These are phyloP conservation scores for Hedya salicella DNA, from an alignment of 2,888 invertebrate species.

Conservation along the genomic window DNA sequence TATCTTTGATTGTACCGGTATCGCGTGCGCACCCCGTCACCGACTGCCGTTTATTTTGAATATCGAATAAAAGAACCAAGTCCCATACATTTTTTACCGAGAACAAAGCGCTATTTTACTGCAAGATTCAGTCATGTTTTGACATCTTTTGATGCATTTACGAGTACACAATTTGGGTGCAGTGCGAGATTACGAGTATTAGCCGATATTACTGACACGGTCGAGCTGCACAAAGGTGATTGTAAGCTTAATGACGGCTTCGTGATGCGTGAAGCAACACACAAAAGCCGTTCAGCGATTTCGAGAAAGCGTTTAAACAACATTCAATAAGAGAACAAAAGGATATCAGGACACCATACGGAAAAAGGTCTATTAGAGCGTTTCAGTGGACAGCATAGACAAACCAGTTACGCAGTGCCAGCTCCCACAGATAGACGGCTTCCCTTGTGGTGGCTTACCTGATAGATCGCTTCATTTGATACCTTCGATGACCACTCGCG, in stretches of 20 bases:
- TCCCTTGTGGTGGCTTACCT: constrained; percentile 74
- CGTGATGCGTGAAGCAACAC: constrained; percentile 48
- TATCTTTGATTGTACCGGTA: not conserved
- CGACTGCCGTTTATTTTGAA: constrained; percentile 49
- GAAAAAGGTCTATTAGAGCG: constrained; percentile 55
- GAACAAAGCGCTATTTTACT: constrained; percentile 65
- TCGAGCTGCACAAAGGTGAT: constrained; percentile 61
- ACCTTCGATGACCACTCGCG: constrained; percentile 63
- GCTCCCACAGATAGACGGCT: constrained; percentile 80
- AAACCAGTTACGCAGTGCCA: constrained; percentile 72
- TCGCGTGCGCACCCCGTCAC: constrained; percentile 22
- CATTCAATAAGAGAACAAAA: constrained; percentile 12
- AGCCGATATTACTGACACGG: constrained; percentile 61
- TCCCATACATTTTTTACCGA: constrained; percentile 56
- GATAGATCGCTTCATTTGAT: constrained; percentile 80
- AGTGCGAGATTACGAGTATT: constrained; percentile 52
- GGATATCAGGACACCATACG: constrained; percentile 1
- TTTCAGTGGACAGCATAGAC: constrained; percentile 62
- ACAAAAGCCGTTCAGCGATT: constrained; percentile 20
- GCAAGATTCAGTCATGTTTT: constrained; percentile 62
- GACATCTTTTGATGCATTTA: constrained; percentile 68
- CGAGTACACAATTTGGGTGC: constrained; percentile 65
- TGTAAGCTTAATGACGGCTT: constrained; percentile 54
- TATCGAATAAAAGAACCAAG: constrained; percentile 56
- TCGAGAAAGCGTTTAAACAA: constrained; percentile 30